Evolutionary conservation across 2,797 vertebrate genomes (phyloP).

Genomic region (Emys orbicularis): DNA sequence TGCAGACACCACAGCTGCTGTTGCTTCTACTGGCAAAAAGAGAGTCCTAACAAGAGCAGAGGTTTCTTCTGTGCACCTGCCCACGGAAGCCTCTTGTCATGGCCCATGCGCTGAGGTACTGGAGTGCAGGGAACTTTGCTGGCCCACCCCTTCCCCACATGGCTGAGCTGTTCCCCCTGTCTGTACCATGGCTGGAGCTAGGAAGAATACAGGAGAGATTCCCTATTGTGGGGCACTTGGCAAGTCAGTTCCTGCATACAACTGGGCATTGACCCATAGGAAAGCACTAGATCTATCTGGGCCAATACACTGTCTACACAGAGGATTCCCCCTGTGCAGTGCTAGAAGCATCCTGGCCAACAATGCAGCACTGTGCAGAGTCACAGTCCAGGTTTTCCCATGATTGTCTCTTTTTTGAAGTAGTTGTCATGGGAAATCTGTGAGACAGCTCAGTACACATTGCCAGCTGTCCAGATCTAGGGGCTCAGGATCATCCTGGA

Average conservation of each 20-base stretch:
- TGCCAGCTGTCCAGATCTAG: background rate
- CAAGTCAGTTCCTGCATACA: background rate
- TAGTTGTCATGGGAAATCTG: background rate
- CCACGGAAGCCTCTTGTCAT: background rate
- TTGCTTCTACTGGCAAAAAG: background rate
- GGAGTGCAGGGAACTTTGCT: background rate
- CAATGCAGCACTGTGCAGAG: no score
- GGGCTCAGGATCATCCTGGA: background rate
- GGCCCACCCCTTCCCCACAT: background rate
- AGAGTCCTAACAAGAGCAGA: background rate
- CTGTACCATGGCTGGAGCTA: background rate
- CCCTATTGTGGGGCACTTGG: background rate
- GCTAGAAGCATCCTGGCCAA: no score
- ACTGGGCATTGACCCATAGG: background rate
- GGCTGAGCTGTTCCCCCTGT: background rate
- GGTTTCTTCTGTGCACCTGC: background rate
- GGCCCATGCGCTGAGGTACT: background rate
- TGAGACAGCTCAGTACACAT: background rate
- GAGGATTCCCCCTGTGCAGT: no score
- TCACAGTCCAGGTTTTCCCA: background rate
- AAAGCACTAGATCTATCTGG: background rate
- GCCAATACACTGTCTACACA: no score
- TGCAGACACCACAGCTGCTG: background rate
- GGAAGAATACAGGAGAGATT: background rate
- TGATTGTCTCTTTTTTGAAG: background rate